These are phyloP conservation scores for Promerops cafer DNA, from an alignment of 2,113 vertebrate genomes.

Conservation along the genomic window DNA sequence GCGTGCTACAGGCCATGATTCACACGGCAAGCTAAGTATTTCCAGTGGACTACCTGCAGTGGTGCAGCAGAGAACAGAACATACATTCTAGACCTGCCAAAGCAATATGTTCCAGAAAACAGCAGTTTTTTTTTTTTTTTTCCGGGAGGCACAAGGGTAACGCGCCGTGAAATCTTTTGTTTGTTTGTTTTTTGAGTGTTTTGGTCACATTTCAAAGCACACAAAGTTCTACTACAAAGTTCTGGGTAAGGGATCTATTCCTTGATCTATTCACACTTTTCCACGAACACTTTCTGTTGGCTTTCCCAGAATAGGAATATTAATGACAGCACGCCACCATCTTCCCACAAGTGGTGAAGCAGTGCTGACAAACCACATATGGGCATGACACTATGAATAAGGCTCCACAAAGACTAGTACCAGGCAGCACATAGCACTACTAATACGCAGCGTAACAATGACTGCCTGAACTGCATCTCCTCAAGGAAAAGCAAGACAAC, in stretches of 20 bases:
- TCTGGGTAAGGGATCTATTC: not conserved
- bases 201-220: not conserved
- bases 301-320: not conserved
- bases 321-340: not conserved
- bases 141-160: not conserved
- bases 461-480: not conserved
- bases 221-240: not conserved
- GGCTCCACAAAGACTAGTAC: not conserved
- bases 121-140: not conserved
- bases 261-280: not conserved
- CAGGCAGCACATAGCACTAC: not conserved
- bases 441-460: not conserved
- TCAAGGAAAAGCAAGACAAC: not conserved
- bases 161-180: rapidly evolving
- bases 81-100: slow-evolving; percentile 5
- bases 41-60: slow-evolving; percentile 48
- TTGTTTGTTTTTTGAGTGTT: rapidly evolving
- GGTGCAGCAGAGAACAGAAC: not conserved
- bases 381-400: slow-evolving; percentile 1
- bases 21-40: slow-evolving; percentile 41
- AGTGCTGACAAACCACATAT: not conserved
- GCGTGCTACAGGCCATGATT: slow-evolving; percentile 57
- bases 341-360: not conserved
- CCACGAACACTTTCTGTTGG: not conserved
- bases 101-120: slow-evolving; percentile 40